Evolutionary conservation across 2,113 vertebrate genomes (phyloP), one percentile per base, ranked within the genome.

Genomic region (Sinocyclocheilus anophthalmus): DNA sequence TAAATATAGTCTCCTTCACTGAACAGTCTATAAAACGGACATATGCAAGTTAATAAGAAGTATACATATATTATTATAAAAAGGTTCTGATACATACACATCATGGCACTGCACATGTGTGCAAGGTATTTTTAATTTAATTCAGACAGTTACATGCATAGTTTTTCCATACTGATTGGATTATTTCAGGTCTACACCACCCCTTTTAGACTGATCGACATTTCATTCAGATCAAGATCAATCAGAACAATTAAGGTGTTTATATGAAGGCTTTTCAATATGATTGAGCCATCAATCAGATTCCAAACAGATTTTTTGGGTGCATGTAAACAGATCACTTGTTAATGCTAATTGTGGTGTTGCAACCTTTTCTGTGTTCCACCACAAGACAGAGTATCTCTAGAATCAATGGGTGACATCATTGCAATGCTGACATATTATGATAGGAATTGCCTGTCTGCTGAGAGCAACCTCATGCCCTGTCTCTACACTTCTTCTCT

Each of bases 401-500:
- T 67, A 88, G 84, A 89, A 85, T 73, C 85, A 87, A 88, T 30
- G 30, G 73, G 37, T 88, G 87, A 85, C 73, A 61, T 86, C 39
- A 70, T 37, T 75, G 85, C 55, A 85, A 50, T 73, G 73, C 80
- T 87, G 63, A 79, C 70, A 85, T 81, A 73, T 67, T 57, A 80
- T 70, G 63, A 85, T 45, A 22, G 82, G 70, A 72, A 84, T 84
- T 86, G 37, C 59, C 65, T 45, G 84, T 67, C 69, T 61, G 24
- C 61, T 18, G 11, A 69, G 45, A 86, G 53, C 14, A 24, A 76
- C 48, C 85, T 18, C 14, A 5, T 72, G 50, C 69, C 45, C 83
- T 20, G 24, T 77, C 48, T 92, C 92, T 92, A 89, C 89, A 90
- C 90, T 88, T 70, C 39, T 86, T 87, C 91, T 93, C 88, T 42